Percentiles rank a stretch among this genome's conserved stretches.
Evolutionary conservation across 2,113 vertebrate species (phyloP).

Genomic region (cattle (Bos taurus)): ARS-UCD2.0 NC_037333.1:61962001-61962500

Average conservation of each 20-base stretch:
- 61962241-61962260: not conserved
- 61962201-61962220: not conserved
- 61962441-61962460: not conserved
- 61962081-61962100: not conserved
- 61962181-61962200: not conserved
- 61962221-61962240: not conserved
- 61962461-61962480: not conserved
- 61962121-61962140: not conserved
- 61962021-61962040: not conserved
- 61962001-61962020: not conserved
- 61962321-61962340: not conserved
- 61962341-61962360: not conserved
- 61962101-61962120: not conserved
- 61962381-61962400: not conserved
- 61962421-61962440: not conserved
- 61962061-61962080: not conserved
- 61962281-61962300: not conserved
- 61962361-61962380: not conserved
- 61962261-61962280: not conserved
- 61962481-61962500: not conserved
- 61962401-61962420: not conserved
- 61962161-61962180: not conserved
- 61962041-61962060: not conserved
- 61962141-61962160: not conserved
- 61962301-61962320: not conserved